These are phyloP conservation scores for Pitangus sulphuratus DNA, from an alignment of 2,797 vertebrate species.

Conservation along the genomic window DNA sequence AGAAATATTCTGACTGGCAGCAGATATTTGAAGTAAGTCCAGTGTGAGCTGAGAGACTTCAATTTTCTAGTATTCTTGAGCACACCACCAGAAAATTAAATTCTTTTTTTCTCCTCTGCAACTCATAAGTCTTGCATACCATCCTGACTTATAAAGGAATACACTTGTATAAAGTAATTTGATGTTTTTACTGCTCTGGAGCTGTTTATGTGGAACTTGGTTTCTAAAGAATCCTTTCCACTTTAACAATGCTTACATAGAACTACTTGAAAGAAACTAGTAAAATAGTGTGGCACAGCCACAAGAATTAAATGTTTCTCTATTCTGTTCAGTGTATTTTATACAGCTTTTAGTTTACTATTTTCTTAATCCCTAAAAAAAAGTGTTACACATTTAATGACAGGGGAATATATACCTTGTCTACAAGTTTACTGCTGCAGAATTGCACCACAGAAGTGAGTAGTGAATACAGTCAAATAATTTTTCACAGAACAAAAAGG, in stretches of 20 bases:
- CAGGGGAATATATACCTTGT: neutral
- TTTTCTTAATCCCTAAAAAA: neutral
- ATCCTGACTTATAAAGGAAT: neutral
- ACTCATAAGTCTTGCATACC: neutral
- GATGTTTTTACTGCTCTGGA: neutral
- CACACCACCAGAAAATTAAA: neutral
- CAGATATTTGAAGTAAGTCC: conserved; percentile 33
- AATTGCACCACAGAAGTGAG: neutral
- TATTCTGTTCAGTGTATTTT: neutral
- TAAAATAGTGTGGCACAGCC: neutral
- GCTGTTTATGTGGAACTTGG: neutral
- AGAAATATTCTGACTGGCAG: conserved; percentile 42
- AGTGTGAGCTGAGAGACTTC: neutral
- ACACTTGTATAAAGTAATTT: neutral
- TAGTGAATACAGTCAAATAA: neutral
- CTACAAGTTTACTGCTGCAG: neutral
- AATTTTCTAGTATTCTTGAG: conserved; percentile 34
- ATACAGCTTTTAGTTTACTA: neutral
- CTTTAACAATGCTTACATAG: neutral
- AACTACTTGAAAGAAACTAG: neutral
- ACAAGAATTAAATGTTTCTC: neutral
- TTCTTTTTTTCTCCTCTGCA: neutral
- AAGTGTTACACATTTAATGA: neutral
- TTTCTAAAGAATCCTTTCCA: neutral
- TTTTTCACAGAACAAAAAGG: neutral